phyloP scores from a whole-genome alignment of 2,888 invertebrate genomes.

The Acrobasis consociella region DNA sequence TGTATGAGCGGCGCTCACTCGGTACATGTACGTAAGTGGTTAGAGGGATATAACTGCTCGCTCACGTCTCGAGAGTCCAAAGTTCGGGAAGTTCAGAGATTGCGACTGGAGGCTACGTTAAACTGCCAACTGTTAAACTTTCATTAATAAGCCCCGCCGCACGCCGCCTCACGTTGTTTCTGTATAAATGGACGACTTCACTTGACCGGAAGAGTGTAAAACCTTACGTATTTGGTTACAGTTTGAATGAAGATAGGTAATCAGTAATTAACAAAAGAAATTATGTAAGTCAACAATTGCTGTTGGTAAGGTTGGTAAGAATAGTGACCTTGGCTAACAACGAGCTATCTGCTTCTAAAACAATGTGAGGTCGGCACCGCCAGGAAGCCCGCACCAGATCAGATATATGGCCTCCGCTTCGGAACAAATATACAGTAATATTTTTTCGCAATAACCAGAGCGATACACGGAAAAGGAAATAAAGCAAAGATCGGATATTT shows the following conservation, averaged over 20 bases:
- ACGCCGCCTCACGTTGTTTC: background rate
- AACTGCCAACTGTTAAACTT: slow-evolving; percentile 12
- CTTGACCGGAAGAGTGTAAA: no score
- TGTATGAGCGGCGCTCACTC: no score
- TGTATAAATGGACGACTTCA: background rate
- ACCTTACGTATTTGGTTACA: no score
- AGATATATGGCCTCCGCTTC: slow-evolving; percentile 7
- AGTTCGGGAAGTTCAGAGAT: slow-evolving; percentile 11
- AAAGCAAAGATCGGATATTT: slow-evolving; percentile 20
- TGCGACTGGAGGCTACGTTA: background rate
- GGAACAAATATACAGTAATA: slow-evolving; percentile 10
- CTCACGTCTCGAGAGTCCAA: slow-evolving; percentile 1
- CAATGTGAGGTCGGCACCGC: background rate
- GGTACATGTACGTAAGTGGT: no score
- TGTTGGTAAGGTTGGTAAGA: no score
- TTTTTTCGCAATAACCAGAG: slow-evolving; percentile 19
- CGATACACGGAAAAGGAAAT: slow-evolving; percentile 19
- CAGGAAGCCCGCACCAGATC: background rate
- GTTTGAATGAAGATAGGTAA: no score
- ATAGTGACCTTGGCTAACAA: no score
- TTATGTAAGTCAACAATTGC: no score
- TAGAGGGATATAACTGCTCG: background rate
- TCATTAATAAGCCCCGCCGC: slow-evolving; percentile 4
- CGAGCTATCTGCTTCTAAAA: no score
- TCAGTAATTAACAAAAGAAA: no score